Percentiles rank a stretch among this genome's conserved stretches.
These are phyloP conservation scores for Brachyptera risi DNA, from an alignment of 2,888 invertebrate genomes.

Conservation along the genomic window DNA sequence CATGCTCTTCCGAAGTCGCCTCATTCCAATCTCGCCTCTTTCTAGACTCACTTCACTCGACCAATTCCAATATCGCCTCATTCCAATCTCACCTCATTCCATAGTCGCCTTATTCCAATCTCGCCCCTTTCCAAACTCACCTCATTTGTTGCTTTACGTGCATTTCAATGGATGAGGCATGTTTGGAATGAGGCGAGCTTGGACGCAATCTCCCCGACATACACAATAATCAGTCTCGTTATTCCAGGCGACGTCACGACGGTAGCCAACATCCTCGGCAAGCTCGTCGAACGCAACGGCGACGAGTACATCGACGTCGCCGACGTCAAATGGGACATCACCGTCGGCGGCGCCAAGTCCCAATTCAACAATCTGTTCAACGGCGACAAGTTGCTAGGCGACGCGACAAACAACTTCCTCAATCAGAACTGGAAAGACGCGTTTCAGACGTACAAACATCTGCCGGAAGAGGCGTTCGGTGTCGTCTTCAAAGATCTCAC, in stretches of 20 bases:
- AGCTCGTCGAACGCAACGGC: slow-evolving; percentile 28
- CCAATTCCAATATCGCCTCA: too few relatives aligned
- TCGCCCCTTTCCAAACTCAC: too few relatives aligned
- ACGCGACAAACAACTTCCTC: slow-evolving; percentile 37
- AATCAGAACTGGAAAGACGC: slow-evolving; percentile 38
- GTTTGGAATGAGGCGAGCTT: too few relatives aligned
- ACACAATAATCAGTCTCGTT: too few relatives aligned
- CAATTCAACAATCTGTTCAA: slow-evolving; percentile 38
- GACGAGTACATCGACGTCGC: slow-evolving; percentile 28
- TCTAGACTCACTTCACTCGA: too few relatives aligned
- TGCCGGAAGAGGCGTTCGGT: slow-evolving; percentile 30
- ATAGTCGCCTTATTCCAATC: too few relatives aligned
- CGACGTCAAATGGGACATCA: slow-evolving; percentile 23
- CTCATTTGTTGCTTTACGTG: too few relatives aligned
- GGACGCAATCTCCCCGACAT: too few relatives aligned
- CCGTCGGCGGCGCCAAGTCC: slow-evolving; percentile 26
- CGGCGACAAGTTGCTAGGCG: slow-evolving; percentile 39
- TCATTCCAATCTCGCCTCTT: too few relatives aligned
- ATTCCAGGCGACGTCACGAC: slow-evolving; percentile 23
- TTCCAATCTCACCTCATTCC: too few relatives aligned
- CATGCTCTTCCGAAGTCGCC: too few relatives aligned
- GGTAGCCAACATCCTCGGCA: not conserved
- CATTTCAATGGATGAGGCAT: too few relatives aligned
- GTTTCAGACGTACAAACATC: slow-evolving; percentile 31
- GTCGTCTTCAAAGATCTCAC: slow-evolving; percentile 24